phyloP scores from a whole-genome alignment of 2,888 invertebrate species.

The Erannis defoliaria region DNA sequence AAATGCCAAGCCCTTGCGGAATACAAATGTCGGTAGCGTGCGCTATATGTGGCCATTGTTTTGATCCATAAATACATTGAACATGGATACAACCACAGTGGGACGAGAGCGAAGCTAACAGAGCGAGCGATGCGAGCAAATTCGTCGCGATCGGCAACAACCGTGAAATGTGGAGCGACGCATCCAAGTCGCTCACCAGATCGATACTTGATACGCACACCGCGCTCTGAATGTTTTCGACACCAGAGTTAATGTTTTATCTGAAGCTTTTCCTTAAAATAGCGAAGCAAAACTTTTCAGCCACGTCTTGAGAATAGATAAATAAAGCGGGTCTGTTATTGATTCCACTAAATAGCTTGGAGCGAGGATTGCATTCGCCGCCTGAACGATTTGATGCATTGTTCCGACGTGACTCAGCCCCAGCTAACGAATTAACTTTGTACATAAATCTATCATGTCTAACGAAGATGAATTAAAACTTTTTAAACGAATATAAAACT shows the following conservation, averaged over 20 bases:
- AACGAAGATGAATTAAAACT: constrained; percentile 39
- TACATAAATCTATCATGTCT: constrained; percentile 40
- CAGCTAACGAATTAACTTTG: constrained; percentile 36
- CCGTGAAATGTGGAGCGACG: constrained; percentile 79
- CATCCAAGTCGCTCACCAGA: constrained; percentile 76
- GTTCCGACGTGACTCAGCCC: constrained; percentile 36
- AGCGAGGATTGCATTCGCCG: constrained; percentile 35
- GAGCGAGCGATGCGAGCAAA: constrained; percentile 52
- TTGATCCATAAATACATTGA: constrained; percentile 57
- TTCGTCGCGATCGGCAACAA: constrained; percentile 69
- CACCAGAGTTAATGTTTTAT: constrained; percentile 70
- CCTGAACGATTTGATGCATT: constrained; percentile 36
- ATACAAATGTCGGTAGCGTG: constrained; percentile 49
- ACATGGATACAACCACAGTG: constrained; percentile 46
- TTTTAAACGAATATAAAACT: constrained; percentile 27
- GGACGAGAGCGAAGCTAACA: constrained; percentile 52
- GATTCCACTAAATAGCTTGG: constrained; percentile 37
- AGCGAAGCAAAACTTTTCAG: constrained; percentile 48
- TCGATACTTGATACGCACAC: constrained; percentile 82
- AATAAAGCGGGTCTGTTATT: constrained; percentile 43
- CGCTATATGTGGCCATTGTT: constrained; percentile 58
- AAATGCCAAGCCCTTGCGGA: constrained; percentile 53
- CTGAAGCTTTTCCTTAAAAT: constrained; percentile 56
- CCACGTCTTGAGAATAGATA: constrained; percentile 44
- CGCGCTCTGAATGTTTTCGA: constrained; percentile 75